Conservation (phyloP, 2,113 vertebrate species). For the Dolichotis patagonum region DNA sequence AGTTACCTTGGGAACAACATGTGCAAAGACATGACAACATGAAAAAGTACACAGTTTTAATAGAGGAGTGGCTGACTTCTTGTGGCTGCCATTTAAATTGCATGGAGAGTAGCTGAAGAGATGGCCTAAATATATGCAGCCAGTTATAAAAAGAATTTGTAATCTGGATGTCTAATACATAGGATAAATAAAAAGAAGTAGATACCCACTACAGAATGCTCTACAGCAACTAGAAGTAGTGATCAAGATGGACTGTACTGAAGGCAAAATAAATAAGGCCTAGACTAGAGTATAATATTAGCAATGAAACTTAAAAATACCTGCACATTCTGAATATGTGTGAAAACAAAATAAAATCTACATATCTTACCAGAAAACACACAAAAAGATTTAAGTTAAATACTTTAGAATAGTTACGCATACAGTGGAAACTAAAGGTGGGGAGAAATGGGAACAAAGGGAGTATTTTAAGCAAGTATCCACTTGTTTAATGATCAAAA, state of each 20-base stretch:
- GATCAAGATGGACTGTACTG: neutral
- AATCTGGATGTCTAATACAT: neutral
- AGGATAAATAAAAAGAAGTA: constrained; percentile 29
- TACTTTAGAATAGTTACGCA: neutral
- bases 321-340: neutral
- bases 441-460: neutral
- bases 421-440: neutral
- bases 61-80: neutral
- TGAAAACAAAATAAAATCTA: neutral
- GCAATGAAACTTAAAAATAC: constrained; percentile 28
- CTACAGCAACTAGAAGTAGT: neutral
- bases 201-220: neutral
- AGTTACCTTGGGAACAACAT: neutral
- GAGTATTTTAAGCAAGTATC: neutral
- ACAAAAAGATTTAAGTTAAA: neutral
- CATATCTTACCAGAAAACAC: neutral
- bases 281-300: neutral
- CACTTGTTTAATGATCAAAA: neutral
- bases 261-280: neutral
- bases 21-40: neutral
- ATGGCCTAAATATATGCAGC: neutral
- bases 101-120: neutral
- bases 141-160: neutral
- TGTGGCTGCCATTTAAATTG: neutral
- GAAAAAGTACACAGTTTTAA: constrained; percentile 17